phyloP scores from a whole-genome alignment of 2,113 vertebrate species.

The Tragelaphus strepsiceros region DNA sequence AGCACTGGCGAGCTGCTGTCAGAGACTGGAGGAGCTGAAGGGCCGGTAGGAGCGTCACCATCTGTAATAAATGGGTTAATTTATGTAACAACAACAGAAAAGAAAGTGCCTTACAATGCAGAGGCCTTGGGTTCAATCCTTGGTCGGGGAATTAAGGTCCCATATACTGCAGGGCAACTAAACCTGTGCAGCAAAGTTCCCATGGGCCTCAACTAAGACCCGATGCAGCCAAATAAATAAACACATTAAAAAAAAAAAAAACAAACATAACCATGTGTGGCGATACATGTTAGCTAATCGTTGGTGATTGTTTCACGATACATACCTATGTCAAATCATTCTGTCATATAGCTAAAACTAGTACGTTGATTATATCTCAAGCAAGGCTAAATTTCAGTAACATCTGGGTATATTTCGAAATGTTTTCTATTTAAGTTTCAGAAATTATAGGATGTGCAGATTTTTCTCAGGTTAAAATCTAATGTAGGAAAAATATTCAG shows the following conservation, averaged over 20 bases:
- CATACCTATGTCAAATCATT: background rate
- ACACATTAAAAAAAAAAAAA: background rate
- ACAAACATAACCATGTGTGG: background rate
- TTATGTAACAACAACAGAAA: background rate
- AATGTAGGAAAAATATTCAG: background rate
- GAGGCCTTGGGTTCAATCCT: background rate
- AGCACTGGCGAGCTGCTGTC: background rate
- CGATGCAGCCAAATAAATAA: background rate
- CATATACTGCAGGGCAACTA: background rate
- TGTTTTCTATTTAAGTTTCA: background rate
- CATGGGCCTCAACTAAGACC: background rate
- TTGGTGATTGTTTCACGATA: background rate
- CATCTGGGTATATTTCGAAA: background rate
- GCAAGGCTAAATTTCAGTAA: background rate
- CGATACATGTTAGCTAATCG: background rate
- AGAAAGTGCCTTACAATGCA: background rate
- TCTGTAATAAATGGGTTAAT: background rate
- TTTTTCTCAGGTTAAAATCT: constrained; percentile 10
- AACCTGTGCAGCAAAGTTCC: background rate
- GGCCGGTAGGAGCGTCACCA: background rate
- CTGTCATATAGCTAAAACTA: background rate
- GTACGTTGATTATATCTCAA: background rate
- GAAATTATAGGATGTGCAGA: background rate
- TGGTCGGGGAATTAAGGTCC: background rate
- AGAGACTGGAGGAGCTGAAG: background rate